phyloP scores from a whole-genome alignment of 1,140 invertebrate species.

The Meloidogyne floridensis region DNA sequence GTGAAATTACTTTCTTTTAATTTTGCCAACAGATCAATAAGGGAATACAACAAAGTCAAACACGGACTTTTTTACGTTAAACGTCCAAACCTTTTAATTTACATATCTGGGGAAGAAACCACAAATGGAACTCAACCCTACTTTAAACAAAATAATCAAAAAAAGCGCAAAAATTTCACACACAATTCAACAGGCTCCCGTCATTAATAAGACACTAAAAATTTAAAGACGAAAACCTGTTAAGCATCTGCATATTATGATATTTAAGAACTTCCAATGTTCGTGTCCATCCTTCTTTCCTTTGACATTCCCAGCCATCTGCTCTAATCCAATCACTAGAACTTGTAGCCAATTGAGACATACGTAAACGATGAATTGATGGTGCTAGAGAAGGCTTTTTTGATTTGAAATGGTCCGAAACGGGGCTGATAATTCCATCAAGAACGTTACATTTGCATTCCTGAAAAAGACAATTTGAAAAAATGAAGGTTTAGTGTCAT shows the following conservation, averaged over 20 bases:
- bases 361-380: slow-evolving; percentile 44
- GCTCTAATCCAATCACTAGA: slow-evolving; percentile 51
- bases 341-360: slow-evolving; percentile 47
- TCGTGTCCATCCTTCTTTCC: slow-evolving; percentile 46
- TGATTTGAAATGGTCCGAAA: slow-evolving; percentile 47
- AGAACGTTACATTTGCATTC: slow-evolving; percentile 41
- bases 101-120: too few relatives aligned
- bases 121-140: too few relatives aligned
- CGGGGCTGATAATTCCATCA: slow-evolving; percentile 55
- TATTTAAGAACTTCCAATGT: slow-evolving; percentile 51
- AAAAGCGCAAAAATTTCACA: too few relatives aligned
- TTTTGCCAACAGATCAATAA: too few relatives aligned
- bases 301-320: slow-evolving; percentile 52
- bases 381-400: slow-evolving; percentile 35
- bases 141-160: too few relatives aligned
- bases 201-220: too few relatives aligned
- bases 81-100: neutral
- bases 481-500: too few relatives aligned
- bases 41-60: too few relatives aligned
- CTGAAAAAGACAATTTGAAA: neutral
- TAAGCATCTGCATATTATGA: slow-evolving; percentile 28
- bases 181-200: too few relatives aligned
- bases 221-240: neutral
- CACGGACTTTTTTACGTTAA: neutral
- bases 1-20: too few relatives aligned